phyloP scores from a whole-genome alignment of 2,113 vertebrate species.

The Alexandromys fortis region DNA sequence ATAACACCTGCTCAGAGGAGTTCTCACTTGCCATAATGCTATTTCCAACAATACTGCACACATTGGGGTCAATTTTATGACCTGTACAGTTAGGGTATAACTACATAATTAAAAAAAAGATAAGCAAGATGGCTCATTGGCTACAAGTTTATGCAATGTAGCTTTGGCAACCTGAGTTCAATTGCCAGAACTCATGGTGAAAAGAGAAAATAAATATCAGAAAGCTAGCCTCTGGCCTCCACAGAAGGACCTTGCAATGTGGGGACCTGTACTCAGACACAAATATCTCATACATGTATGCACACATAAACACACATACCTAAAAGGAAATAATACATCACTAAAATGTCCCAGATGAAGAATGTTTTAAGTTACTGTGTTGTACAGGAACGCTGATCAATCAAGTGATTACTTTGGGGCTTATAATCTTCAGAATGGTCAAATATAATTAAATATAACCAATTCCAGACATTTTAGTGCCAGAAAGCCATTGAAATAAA shows the following conservation, averaged over 20 bases:
- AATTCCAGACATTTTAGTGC: neutral
- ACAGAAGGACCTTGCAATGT: neutral
- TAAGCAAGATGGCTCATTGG: neutral
- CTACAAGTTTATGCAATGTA: neutral
- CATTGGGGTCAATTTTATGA: neutral
- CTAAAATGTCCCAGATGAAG: neutral
- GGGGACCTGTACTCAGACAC: neutral
- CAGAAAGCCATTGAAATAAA: conserved; percentile 2
- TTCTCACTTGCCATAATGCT: neutral
- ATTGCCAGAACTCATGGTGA: too few species aligned
- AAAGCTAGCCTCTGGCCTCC: neutral
- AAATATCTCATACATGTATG: neutral
- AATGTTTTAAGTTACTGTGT: neutral
- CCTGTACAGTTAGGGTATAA: neutral
- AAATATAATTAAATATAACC: neutral
- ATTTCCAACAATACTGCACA: neutral
- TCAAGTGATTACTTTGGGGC: neutral
- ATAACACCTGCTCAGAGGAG: neutral
- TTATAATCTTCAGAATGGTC: conserved; percentile 12
- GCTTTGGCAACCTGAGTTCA: neutral
- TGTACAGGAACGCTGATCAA: neutral
- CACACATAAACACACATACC: neutral
- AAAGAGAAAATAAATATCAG: neutral
- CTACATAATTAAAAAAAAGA: neutral
- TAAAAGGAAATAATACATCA: conserved; percentile 22